Conservation (phyloP, 2,888 invertebrate genomes). For the Lasioglossum vierecki region DNA sequence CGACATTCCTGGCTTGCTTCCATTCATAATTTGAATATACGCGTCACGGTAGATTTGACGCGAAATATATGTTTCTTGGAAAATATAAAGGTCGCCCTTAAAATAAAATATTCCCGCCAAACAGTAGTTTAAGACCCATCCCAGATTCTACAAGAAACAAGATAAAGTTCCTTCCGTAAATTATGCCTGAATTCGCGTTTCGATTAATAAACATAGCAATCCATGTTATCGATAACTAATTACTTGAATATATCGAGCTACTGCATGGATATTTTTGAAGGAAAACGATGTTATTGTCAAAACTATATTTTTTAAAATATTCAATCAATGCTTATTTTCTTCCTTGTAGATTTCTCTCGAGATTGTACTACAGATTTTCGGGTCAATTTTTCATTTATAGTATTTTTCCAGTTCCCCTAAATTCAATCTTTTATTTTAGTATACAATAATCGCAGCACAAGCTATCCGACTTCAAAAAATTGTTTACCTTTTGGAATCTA, state of each 20-base stretch:
- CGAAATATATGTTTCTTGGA: not conserved
- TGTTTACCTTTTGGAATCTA: no score
- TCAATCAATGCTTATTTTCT: no score
- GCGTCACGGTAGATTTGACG: conserved; percentile 20
- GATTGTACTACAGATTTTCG: no score
- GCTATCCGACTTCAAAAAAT: no score
- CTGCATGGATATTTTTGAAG: not conserved
- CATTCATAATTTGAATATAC: conserved; percentile 40
- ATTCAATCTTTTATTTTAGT: no score
- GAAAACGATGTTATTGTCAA: no score
- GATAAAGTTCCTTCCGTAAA: not conserved
- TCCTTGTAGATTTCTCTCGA: no score
- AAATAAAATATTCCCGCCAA: not conserved
- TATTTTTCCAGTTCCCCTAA: no score
- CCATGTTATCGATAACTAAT: not conserved
- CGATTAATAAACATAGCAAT: not conserved
- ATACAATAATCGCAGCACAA: no score
- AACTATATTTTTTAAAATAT: no score
- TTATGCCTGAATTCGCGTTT: not conserved
- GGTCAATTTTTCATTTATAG: no score
- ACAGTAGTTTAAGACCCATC: not conserved
- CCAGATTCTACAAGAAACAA: not conserved
- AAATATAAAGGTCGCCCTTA: not conserved
- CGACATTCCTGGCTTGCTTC: conserved; percentile 20
- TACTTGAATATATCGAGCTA: not conserved